These are phyloP conservation scores for Zaprionus inermis DNA, from an alignment of 1,140 invertebrate species.

Conservation along the genomic window DNA sequence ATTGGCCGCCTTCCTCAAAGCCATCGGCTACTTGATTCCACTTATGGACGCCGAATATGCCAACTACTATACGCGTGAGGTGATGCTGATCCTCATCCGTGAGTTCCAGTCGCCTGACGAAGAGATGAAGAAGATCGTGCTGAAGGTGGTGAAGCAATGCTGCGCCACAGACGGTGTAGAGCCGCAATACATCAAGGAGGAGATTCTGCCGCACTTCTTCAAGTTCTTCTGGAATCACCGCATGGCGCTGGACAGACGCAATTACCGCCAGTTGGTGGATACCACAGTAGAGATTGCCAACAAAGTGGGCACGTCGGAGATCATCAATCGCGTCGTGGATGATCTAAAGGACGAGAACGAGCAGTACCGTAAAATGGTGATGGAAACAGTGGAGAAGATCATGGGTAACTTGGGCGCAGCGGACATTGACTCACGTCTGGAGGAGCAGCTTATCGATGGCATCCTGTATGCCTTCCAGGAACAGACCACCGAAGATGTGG, in stretches of 20 bases:
- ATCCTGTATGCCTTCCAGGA: constrained; percentile 99
- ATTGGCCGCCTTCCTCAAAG: constrained; percentile 99
- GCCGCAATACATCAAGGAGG: constrained; percentile 99
- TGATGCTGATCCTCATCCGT: constrained; percentile 99
- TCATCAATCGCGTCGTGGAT: constrained; percentile 99
- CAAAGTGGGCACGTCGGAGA: constrained; percentile 99
- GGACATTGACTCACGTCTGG: constrained; percentile 98
- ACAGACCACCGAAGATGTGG: constrained; percentile 99
- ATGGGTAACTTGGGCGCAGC: constrained; percentile 98
- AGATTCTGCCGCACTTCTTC: constrained; percentile 99
- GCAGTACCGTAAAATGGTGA: constrained; percentile 99
- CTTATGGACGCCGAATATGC: constrained; percentile 99
- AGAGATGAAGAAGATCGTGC: constrained; percentile 99
- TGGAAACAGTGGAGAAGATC: constrained; percentile 99
- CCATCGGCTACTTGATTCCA: constrained; percentile 99
- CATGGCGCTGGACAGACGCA: constrained; percentile 98
- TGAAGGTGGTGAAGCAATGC: constrained; percentile 99
- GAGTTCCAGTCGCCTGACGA: constrained; percentile 99
- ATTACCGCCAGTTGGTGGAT: constrained; percentile 99
- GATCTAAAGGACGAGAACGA: constrained; percentile 99
- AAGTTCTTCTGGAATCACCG: constrained; percentile 99
- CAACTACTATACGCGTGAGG: constrained; percentile 99
- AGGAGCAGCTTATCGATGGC: constrained; percentile 99
- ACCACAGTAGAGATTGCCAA: constrained; percentile 99
- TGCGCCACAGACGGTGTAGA: constrained; percentile 99